A percentile compares a stretch with the other conserved stretches of the same genome.
Evolutionary conservation across 2,797 vertebrate species (phyloP).

Genomic region (Setipinna tenuifilis): DNA sequence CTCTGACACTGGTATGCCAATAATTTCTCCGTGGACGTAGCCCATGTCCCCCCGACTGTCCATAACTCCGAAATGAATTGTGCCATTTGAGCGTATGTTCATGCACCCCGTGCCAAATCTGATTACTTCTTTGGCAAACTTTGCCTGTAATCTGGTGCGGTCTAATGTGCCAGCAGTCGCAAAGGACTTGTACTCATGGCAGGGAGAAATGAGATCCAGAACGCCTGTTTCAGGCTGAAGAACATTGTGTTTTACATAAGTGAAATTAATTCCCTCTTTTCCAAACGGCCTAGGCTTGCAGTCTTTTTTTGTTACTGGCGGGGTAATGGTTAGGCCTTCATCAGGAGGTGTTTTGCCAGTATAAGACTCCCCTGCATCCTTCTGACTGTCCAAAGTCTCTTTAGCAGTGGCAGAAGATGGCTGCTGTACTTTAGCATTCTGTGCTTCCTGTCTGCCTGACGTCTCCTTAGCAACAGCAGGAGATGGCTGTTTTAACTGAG

Average conservation of each 20-base stretch:
- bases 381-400: conserved; percentile 42
- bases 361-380: too few species aligned
- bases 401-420: conserved; percentile 32
- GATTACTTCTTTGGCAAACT: conserved; percentile 81
- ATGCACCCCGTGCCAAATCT: conserved; percentile 83
- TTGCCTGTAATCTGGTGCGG: conserved; percentile 72
- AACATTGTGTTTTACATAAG: conserved; percentile 77
- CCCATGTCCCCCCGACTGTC: conserved; percentile 71
- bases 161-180: conserved; percentile 67
- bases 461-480: background rate
- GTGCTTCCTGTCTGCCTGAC: background rate
- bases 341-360: background rate
- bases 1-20: conserved; percentile 72
- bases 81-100: conserved; percentile 84
- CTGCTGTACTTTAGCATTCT: conserved; percentile 24
- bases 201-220: conserved; percentile 74
- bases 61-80: conserved; percentile 85
- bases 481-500: conserved; percentile 16
- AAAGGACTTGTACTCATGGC: conserved; percentile 85
- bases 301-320: conserved; percentile 60
- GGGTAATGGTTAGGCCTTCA: background rate
- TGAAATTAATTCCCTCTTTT: conserved; percentile 67
- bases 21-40: conserved; percentile 78
- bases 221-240: conserved; percentile 81
- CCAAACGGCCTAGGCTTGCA: conserved; percentile 74